Conservation (phyloP, 1,140 invertebrate genomes). For the Uloborus diversus region DNA sequence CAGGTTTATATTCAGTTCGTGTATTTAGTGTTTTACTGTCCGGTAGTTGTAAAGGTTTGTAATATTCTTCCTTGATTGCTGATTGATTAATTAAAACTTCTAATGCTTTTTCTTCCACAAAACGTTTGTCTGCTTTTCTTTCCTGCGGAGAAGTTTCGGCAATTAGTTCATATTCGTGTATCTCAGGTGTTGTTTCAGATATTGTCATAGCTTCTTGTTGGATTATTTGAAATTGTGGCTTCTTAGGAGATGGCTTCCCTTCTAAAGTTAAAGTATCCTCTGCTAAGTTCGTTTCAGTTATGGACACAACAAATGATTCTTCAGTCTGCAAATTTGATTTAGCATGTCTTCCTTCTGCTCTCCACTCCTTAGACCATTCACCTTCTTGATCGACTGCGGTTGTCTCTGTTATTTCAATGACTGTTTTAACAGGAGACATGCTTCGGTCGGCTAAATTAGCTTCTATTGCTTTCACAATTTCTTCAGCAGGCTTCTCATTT, state of each 20-base stretch:
- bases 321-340: constrained; percentile 15
- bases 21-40: constrained; percentile 67
- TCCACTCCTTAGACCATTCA: constrained; percentile 50
- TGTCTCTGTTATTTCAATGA: constrained; percentile 9
- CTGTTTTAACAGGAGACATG: constrained; percentile 6
- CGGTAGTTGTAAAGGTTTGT: constrained; percentile 60
- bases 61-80: constrained; percentile 32
- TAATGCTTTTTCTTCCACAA: constrained; percentile 15
- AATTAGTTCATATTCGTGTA: constrained; percentile 19
- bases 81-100: constrained; percentile 36
- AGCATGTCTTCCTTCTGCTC: constrained; percentile 36
- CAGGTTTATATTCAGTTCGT: constrained; percentile 60
- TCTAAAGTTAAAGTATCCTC: constrained; percentile 31
- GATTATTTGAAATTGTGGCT: constrained; percentile 7
- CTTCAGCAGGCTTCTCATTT: constrained; percentile 8
- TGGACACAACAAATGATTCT: constrained; percentile 35
- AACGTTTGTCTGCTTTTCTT: constrained; percentile 3
- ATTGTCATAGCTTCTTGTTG: constrained; percentile 36
- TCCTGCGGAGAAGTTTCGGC: neutral
- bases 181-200: constrained; percentile 29
- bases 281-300: constrained; percentile 40
- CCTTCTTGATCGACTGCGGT: constrained; percentile 43
- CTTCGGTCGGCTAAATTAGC: neutral
- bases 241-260: neutral
- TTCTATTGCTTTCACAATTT: neutral